Conservation (phyloP, 35 echinoderm and acorn worm species). For the Lytechinus pictus region DNA sequence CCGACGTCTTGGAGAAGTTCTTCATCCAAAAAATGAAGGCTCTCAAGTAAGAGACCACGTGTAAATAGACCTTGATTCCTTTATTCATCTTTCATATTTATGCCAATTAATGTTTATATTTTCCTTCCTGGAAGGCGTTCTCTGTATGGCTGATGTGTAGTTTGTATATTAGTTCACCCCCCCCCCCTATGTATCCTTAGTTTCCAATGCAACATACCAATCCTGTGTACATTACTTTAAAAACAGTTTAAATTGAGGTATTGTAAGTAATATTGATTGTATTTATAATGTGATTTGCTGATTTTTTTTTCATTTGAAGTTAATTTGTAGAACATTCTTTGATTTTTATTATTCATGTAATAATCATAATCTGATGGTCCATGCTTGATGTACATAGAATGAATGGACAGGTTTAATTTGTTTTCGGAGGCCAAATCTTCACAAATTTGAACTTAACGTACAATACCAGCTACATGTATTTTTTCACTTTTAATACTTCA, state of each 20-base stretch:
- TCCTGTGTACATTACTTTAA: not conserved
- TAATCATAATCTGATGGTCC: too few species aligned
- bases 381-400: not conserved
- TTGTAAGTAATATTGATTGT: not conserved
- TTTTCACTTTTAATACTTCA: too few species aligned
- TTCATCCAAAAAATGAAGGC: slow-evolving; percentile 97
- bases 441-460: not conserved
- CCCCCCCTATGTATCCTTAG: not conserved
- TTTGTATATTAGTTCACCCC: slow-evolving; percentile 22
- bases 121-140: not conserved
- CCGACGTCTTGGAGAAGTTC: slow-evolving; percentile 97
- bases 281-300: not conserved
- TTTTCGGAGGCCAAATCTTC: not conserved
- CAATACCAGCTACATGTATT: too few species aligned
- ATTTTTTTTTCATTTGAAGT: not conserved
- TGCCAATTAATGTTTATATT: not conserved
- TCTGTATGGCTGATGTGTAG: slow-evolving; percentile 30
- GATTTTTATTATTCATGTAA: not conserved
- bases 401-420: not conserved
- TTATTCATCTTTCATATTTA: slow-evolving; percentile 26
- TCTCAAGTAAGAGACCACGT: slow-evolving; percentile 70
- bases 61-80: slow-evolving; percentile 32
- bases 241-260: not conserved
- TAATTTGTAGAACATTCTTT: not conserved
- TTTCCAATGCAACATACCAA: not conserved